A percentile compares a stretch with the other conserved stretches of the same genome.
Evolutionary conservation across 2,113 vertebrate genomes (phyloP).

Genomic region (Pygathrix nemaeus): DNA sequence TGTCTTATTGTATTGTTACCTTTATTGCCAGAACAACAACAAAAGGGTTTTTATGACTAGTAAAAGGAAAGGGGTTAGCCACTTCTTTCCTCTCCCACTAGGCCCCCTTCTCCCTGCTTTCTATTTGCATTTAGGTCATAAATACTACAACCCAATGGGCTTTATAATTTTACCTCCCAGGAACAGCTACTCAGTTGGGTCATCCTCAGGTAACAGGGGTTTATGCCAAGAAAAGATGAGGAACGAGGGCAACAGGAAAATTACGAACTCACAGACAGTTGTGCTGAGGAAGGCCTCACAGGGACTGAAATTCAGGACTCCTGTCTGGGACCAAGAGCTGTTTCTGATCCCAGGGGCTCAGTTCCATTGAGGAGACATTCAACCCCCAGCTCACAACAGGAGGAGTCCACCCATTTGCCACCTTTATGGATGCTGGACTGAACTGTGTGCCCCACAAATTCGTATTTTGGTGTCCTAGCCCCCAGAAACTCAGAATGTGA

Average conservation of each 20-base stretch:
- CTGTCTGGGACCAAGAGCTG: neutral
- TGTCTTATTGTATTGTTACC: constrained; percentile 16
- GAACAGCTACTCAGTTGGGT: neutral
- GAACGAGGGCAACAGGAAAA: neutral
- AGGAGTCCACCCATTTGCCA: too few species aligned
- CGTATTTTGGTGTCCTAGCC: neutral
- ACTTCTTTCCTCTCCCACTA: neutral
- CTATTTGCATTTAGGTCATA: neutral
- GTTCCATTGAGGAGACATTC: neutral
- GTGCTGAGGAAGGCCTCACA: neutral
- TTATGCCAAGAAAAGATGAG: neutral
- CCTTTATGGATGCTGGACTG: neutral
- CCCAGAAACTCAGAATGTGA: neutral
- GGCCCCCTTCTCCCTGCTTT: neutral
- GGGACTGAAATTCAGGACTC: neutral
- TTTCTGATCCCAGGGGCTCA: neutral
- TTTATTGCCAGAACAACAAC: constrained; percentile 15
- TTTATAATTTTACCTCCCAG: neutral
- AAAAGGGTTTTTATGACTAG: neutral
- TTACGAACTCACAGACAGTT: neutral
- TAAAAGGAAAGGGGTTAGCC: neutral
- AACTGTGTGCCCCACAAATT: neutral
- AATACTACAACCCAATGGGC: neutral
- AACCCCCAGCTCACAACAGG: neutral
- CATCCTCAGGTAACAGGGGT: neutral